phyloP scores from a whole-genome alignment of 53 echinoderm and acorn worm genomes.

The Temnopleurus reevesii region DNA sequence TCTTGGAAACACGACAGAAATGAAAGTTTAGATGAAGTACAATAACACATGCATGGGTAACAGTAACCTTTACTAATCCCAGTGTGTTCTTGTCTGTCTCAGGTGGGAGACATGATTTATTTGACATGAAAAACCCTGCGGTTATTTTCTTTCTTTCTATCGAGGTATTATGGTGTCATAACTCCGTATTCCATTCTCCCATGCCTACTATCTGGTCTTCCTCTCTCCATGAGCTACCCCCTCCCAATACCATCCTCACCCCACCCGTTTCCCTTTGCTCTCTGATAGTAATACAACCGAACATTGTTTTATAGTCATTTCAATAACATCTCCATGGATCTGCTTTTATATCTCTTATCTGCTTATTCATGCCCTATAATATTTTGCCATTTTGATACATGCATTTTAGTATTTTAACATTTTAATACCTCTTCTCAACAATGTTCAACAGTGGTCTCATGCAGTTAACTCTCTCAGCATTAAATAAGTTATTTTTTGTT shows the following conservation, averaged over 20 bases:
- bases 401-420: no score
- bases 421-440: no score
- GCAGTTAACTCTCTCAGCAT: no score
- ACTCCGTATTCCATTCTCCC: neutral
- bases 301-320: no score
- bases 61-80: neutral
- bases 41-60: neutral
- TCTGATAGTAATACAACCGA: no score
- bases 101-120: slow-evolving; percentile 11
- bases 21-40: neutral
- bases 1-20: neutral
- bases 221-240: neutral
- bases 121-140: neutral
- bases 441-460: no score
- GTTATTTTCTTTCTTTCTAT: slow-evolving; percentile 1
- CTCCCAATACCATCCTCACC: neutral
- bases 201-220: neutral
- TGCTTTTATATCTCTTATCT: no score
- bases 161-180: neutral
- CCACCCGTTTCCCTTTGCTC: neutral
- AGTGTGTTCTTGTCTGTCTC: neutral
- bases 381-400: no score
- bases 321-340: no score
- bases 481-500: no score
- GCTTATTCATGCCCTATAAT: no score